Evolutionary conservation across 2,888 invertebrate genomes (phyloP), one percentile per base, ranked within the genome.

Genomic region (Emmelina monodactyla): DNA sequence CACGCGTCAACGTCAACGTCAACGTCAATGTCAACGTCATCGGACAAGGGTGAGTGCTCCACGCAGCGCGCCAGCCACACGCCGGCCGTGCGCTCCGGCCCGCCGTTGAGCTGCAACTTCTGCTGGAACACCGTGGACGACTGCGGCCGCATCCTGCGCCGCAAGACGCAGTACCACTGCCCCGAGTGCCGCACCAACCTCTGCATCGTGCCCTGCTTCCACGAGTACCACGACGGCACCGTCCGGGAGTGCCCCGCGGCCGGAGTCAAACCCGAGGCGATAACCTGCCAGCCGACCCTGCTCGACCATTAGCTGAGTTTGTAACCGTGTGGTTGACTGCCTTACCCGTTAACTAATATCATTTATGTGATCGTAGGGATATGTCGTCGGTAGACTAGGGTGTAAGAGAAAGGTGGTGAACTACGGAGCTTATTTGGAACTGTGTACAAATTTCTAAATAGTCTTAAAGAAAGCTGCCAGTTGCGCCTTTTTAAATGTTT

Each of bases 51-150:
- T n/a, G n/a, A n/a, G n/a, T n/a, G n/a, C n/a, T 38, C 1, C 38
- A 42, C 62, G 2, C 58, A 55, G n/a, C 66, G 91, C 38, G 88
- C 89, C 32, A 89, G 89, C 53, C 92, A 93, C 68, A 92, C 92
- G 57, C 93, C 92, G 6, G 89, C 89, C 7, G 86, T 91, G 12
- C 80, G 93, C 35, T 87, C 88, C 6, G 93, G 93, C 0, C 92
- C 93, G 3, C 92, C 92, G 2, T 72, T 93, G 42, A 91, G 92
- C 47, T 93, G 93, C 69, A 92, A 92, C 71, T 92, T 88, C 62
- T 93, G 93, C 70, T 93, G 93, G 93, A 93, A 93, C 62, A 92
- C 92, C 0, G 89, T 92, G 31, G 92, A 93, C 62, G 86, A 85
- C 31, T 88, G 89, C 67, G 91, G 91, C 22, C 79, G 92, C 44